Evolutionary conservation across 92 coral and sea anemone species (phyloP).

Genomic region (Ricordea florida): DNA sequence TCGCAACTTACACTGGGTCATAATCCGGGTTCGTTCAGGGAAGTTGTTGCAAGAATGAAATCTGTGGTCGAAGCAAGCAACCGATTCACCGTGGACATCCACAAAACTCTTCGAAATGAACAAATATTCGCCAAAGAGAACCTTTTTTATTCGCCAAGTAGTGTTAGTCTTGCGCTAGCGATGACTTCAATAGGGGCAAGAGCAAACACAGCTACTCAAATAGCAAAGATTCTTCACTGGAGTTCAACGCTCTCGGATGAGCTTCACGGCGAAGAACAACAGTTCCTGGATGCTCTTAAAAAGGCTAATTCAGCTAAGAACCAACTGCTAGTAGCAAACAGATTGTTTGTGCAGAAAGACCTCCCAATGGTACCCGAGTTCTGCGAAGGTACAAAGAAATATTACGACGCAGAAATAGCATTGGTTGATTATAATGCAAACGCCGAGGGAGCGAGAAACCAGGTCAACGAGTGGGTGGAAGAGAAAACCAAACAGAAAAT

Average conservation of each 20-base stretch:
- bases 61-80: constrained; percentile 44
- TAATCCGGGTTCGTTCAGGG: no score
- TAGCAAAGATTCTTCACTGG: constrained; percentile 70
- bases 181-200: constrained; percentile 73
- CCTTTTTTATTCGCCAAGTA: constrained; percentile 80
- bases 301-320: constrained; percentile 40
- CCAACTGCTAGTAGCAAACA: no score
- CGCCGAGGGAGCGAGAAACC: constrained; percentile 59
- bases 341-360: constrained; percentile 63
- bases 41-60: no score
- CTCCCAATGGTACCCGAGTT: constrained; percentile 60
- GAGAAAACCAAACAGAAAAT: constrained; percentile 75
- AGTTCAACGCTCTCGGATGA: no score
- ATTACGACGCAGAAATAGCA: constrained; percentile 71
- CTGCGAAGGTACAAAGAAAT: constrained; percentile 30
- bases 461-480: constrained; percentile 82
- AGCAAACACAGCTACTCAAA: constrained; percentile 68
- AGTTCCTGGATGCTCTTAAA: constrained; percentile 48
- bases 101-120: constrained; percentile 20
- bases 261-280: constrained; percentile 35
- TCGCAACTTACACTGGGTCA: no score
- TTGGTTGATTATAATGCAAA: constrained; percentile 65
- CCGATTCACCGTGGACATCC: constrained; percentile 60
- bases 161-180: constrained; percentile 73
- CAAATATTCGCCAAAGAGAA: constrained; percentile 21